Conservation (phyloP, 1,140 invertebrate genomes). For the Drosophila micromelanica region DNA sequence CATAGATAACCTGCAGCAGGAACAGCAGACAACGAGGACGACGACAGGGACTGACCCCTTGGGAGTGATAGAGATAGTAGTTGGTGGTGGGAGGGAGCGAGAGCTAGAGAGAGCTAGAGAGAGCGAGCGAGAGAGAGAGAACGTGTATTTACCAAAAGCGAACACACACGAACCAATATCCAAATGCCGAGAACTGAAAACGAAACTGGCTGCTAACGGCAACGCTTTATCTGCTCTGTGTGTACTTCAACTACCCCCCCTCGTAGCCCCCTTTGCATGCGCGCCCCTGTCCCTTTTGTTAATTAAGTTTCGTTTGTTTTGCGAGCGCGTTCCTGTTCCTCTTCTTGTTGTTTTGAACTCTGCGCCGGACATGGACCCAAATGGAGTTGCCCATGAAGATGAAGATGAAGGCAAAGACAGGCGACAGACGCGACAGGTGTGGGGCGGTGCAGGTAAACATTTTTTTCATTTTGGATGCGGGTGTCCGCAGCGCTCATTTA, state of each 20-base stretch:
- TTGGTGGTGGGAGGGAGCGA: slow-evolving; percentile 8
- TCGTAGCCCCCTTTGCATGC: slow-evolving; percentile 6
- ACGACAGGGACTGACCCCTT: slow-evolving; percentile 31
- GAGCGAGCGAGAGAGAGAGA: slow-evolving; percentile 8
- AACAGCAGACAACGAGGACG: slow-evolving; percentile 8
- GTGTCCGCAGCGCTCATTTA: slow-evolving; percentile 28
- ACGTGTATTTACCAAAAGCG: background rate
- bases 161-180: slow-evolving; percentile 34
- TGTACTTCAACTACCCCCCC: background rate
- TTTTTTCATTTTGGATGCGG: slow-evolving; percentile 18
- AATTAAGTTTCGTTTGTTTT: slow-evolving; percentile 64
- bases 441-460: background rate
- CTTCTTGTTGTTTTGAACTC: slow-evolving; percentile 26
- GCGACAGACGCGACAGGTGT: background rate
- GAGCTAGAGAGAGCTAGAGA: background rate
- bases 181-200: slow-evolving; percentile 19
- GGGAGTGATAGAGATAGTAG: slow-evolving; percentile 40
- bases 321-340: slow-evolving; percentile 10
- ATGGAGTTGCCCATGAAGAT: slow-evolving; percentile 20
- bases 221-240: background rate
- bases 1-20: slow-evolving; percentile 42
- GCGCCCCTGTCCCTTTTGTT: slow-evolving; percentile 45
- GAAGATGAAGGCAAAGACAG: background rate
- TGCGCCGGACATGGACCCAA: slow-evolving; percentile 37
- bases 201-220: slow-evolving; percentile 26